Evolutionary conservation across 2,113 vertebrate genomes (phyloP).

Genomic region (Scortum barcoo): DNA sequence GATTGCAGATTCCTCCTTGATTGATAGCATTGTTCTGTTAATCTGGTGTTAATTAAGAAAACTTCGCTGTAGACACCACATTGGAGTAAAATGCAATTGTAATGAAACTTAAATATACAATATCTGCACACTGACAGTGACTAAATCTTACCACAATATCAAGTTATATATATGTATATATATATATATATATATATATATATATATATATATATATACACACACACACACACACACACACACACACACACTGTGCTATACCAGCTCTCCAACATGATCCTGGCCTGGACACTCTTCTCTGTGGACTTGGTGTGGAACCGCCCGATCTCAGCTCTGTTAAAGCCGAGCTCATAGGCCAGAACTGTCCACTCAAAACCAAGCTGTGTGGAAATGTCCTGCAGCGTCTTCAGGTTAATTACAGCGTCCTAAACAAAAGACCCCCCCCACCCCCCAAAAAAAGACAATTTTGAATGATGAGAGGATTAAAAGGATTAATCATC

Average conservation of each 20-base stretch:
- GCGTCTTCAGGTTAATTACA: conserved; percentile 85
- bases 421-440: conserved; percentile 83
- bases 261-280: conserved; percentile 87
- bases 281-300: conserved; percentile 83
- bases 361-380: conserved; percentile 86
- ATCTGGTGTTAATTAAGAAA: not conserved
- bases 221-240: no score
- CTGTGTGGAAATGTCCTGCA: conserved; percentile 84
- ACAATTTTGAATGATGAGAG: not conserved
- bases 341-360: conserved; percentile 84
- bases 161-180: no score
- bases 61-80: not conserved
- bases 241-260: conserved; percentile 44
- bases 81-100: not conserved
- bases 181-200: no score
- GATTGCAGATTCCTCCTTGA: not conserved
- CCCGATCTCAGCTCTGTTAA: conserved; percentile 81
- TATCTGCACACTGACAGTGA: not conserved
- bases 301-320: conserved; percentile 81
- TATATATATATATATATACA: no score
- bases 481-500: not conserved
- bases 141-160: not conserved
- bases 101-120: not conserved
- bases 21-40: not conserved
- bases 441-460: no score